These are phyloP conservation scores for Adelosebastes latens DNA, from an alignment of 2,797 vertebrate species.

Conservation along the genomic window DNA sequence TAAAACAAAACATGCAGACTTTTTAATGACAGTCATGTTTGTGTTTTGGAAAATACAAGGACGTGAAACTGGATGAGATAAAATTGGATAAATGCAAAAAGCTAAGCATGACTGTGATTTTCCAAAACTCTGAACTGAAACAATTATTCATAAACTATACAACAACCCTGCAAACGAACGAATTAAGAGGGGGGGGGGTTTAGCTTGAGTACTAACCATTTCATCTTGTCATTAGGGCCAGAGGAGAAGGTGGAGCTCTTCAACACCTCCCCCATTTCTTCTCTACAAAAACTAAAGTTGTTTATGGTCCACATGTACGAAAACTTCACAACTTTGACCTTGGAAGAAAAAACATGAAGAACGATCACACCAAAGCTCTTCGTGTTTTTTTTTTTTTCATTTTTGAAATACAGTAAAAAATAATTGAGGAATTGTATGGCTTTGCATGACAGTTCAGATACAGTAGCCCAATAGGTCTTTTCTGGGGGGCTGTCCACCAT, in stretches of 20 bases:
- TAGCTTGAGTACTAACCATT: slow-evolving; percentile 86
- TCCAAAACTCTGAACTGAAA: not conserved
- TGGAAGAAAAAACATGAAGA: slow-evolving; percentile 36
- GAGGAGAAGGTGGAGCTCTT: slow-evolving; percentile 99
- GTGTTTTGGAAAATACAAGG: not conserved
- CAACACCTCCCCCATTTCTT: slow-evolving; percentile 99
- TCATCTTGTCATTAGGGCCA: slow-evolving; percentile 99
- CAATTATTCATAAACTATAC: not conserved
- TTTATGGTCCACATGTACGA: slow-evolving; percentile 99
- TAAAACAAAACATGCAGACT: not conserved
- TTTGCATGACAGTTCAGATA: not conserved
- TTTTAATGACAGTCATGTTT: not conserved
- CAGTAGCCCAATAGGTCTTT: not conserved
- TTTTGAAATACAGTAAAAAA: too few species aligned
- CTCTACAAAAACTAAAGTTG: slow-evolving; percentile 99
- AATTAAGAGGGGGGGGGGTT: not conserved
- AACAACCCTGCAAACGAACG: not conserved
- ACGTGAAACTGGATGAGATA: not conserved
- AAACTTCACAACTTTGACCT: slow-evolving; percentile 99
- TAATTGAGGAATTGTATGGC: not conserved
- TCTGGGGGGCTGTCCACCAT: not conserved
- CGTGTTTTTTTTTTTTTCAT: not conserved
- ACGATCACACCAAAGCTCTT: not conserved
- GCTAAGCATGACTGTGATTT: not conserved
- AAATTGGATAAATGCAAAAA: not conserved